These are phyloP conservation scores for Hipposideros armiger DNA, from an alignment of 2,113 vertebrate species.

Conservation along the genomic window DNA sequence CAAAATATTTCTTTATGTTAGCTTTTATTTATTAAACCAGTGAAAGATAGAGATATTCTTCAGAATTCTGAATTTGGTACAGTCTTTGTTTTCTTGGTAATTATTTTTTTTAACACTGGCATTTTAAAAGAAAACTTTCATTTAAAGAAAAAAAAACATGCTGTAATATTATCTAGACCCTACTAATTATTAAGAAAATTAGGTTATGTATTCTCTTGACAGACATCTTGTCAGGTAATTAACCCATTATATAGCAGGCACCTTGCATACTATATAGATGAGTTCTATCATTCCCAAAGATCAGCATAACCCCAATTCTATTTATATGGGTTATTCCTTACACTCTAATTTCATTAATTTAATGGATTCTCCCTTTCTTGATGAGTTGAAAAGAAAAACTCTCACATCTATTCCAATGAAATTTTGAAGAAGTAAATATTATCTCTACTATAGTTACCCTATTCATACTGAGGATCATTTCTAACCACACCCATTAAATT, in stretches of 20 bases:
- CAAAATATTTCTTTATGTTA: slow-evolving; percentile 3
- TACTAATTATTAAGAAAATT: slow-evolving; percentile 66
- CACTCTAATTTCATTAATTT: slow-evolving; percentile 14
- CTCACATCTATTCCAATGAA: background rate
- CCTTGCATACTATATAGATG: slow-evolving; percentile 17
- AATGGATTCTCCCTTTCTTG: background rate
- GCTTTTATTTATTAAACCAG: slow-evolving; percentile 37
- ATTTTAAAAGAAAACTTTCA: slow-evolving; percentile 52
- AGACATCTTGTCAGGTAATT: slow-evolving; percentile 68
- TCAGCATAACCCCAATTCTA: slow-evolving; percentile 53
- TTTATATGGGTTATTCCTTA: slow-evolving; percentile 53
- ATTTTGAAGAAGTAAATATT: background rate
- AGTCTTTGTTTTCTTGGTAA: background rate
- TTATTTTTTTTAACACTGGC: slow-evolving; percentile 5
- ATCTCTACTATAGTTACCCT: background rate
- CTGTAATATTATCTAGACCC: slow-evolving; percentile 55
- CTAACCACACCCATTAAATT: background rate
- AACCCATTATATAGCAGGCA: slow-evolving; percentile 31
- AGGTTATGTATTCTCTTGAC: slow-evolving; percentile 56
- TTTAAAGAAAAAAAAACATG: slow-evolving; percentile 45
- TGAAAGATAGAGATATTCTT: background rate
- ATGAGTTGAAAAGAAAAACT: background rate
- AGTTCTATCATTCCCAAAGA: slow-evolving; percentile 64
- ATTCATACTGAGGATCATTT: background rate
- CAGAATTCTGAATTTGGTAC: background rate